A percentile compares a stretch with the other conserved stretches of the same genome.
Evolutionary conservation across 2,888 invertebrate genomes (phyloP).

Genomic region (Ectemnius continuus): DNA sequence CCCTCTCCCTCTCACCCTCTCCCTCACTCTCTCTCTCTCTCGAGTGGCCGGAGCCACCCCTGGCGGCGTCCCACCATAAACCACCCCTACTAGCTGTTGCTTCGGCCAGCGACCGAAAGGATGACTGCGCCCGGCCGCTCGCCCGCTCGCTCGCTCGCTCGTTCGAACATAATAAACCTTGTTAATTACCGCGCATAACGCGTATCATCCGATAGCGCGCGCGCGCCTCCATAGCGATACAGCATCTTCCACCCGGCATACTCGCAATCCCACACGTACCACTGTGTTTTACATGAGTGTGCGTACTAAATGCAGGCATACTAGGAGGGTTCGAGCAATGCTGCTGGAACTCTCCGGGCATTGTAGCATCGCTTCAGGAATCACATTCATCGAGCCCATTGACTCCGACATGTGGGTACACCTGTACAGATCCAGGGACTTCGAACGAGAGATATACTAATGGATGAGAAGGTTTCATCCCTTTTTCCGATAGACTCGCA

Average conservation of each 20-base stretch:
- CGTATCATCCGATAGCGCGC: constrained; percentile 1
- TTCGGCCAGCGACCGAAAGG: constrained; percentile 42
- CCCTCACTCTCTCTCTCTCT: too few relatives aligned
- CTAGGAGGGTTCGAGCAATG: constrained; percentile 12
- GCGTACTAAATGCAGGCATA: neutral
- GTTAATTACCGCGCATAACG: constrained; percentile 37
- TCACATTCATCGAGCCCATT: too few relatives aligned
- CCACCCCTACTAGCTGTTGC: constrained; percentile 63
- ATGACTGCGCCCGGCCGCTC: constrained; percentile 9
- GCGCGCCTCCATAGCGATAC: neutral
- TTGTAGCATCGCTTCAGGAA: too few relatives aligned
- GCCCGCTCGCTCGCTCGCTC: constrained; percentile 20
- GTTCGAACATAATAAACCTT: constrained; percentile 44
- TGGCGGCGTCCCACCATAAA: constrained; percentile 38
- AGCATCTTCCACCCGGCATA: neutral
- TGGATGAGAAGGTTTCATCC: neutral
- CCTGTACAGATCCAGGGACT: neutral
- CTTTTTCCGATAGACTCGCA: neutral
- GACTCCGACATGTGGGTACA: too few relatives aligned
- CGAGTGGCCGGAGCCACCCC: neutral
- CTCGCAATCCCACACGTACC: neutral
- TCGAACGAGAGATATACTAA: neutral
- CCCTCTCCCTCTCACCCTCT: constrained; percentile 4
- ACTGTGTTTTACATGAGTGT: neutral
- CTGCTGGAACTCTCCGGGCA: too few relatives aligned